Conservation (phyloP, 2,888 invertebrate species). For the Bombyx huttoni region DNA sequence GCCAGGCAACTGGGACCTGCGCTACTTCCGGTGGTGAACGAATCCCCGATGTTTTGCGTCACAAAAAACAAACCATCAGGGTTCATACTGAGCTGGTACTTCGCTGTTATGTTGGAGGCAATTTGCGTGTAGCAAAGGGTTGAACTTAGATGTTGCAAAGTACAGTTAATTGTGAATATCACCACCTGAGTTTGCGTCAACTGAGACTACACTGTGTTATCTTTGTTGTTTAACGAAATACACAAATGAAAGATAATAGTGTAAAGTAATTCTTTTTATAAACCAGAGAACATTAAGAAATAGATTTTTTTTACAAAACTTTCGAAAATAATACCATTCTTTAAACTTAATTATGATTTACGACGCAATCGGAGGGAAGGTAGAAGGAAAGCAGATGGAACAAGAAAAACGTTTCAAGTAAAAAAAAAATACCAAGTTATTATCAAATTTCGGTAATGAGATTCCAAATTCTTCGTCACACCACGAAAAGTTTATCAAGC, state of each 20-base stretch:
- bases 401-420: background rate
- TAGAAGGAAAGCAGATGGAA: background rate
- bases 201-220: background rate
- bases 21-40: conserved; percentile 9
- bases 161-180: conserved; percentile 4
- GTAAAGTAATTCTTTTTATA: no score
- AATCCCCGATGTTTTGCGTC: conserved; percentile 7
- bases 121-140: conserved; percentile 19
- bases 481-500: conserved; percentile 15
- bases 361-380: background rate
- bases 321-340: background rate
- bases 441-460: conserved; percentile 4
- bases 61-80: conserved; percentile 10
- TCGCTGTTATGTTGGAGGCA: conserved; percentile 19
- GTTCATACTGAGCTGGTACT: conserved; percentile 18
- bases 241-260: no score
- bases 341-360: background rate
- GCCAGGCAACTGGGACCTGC: conserved; percentile 17
- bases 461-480: conserved; percentile 11
- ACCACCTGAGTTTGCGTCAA: background rate
- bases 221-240: background rate
- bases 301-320: background rate
- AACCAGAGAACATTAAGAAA: no score
- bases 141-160: conserved; percentile 9
- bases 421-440: conserved; percentile 3